Percentiles rank a stretch among this genome's conserved stretches.
Evolutionary conservation across 2,888 invertebrate genomes (phyloP).

Genomic region (Lathronympha strigana): DNA sequence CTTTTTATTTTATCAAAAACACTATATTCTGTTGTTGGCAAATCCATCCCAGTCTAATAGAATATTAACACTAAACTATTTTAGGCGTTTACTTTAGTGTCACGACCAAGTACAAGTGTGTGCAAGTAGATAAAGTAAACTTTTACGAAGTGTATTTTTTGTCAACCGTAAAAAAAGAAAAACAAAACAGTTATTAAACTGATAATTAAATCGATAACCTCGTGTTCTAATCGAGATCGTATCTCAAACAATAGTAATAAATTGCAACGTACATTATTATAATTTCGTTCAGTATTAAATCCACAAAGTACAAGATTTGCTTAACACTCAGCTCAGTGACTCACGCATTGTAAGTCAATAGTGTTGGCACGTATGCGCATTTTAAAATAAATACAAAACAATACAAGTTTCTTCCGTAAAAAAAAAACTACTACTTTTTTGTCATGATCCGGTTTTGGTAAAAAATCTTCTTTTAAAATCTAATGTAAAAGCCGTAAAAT

Average conservation of each 20-base stretch:
- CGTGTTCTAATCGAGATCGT: constrained; percentile 17
- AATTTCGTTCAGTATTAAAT: constrained; percentile 27
- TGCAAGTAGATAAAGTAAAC: too few species aligned
- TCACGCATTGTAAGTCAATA: constrained; percentile 27
- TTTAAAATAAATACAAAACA: constrained; percentile 19
- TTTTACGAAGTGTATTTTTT: neutral
- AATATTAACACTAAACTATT: too few species aligned
- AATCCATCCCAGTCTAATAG: too few species aligned
- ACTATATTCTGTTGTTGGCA: too few species aligned
- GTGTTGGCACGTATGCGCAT: constrained; percentile 19
- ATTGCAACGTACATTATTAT: constrained; percentile 23
- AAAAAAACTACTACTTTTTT: too few species aligned
- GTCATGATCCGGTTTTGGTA: too few species aligned
- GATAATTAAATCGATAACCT: constrained; percentile 24
- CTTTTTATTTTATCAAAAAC: too few species aligned
- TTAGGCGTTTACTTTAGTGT: too few species aligned
- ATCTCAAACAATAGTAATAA: constrained; percentile 21
- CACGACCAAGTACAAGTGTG: too few species aligned
- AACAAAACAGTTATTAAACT: neutral
- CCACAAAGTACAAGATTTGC: constrained; percentile 28
- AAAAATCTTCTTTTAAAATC: too few species aligned
- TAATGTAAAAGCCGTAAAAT: too few species aligned
- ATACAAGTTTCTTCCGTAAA: constrained; percentile 1
- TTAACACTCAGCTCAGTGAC: constrained; percentile 32
- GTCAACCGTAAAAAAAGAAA: neutral